These are phyloP conservation scores for Stictocephala bisonia DNA, from an alignment of 2,888 invertebrate genomes.

Conservation along the genomic window DNA sequence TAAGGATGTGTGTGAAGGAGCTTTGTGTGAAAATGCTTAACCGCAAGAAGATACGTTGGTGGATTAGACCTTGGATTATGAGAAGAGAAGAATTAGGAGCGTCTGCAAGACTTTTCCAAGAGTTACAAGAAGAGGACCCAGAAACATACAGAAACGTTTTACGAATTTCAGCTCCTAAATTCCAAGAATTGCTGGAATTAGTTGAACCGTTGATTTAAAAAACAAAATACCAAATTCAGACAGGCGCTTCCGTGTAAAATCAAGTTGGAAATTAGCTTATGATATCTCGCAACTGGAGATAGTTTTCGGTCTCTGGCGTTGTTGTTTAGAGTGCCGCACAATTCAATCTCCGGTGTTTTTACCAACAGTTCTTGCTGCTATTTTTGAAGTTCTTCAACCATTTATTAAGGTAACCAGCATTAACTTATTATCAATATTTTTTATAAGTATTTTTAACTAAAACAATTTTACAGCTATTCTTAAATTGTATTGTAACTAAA, in stretches of 20 bases:
- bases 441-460: too few relatives aligned
- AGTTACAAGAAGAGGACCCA: not conserved
- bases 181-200: not conserved
- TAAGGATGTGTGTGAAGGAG: not conserved
- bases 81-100: too few relatives aligned
- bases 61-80: not conserved
- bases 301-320: too few relatives aligned
- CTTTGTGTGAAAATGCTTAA: not conserved
- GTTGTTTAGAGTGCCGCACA: too few relatives aligned
- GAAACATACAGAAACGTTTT: not conserved
- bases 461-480: not conserved
- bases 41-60: not conserved
- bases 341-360: not conserved
- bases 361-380: not conserved
- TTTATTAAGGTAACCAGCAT: slow-evolving; percentile 6
- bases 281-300: too few relatives aligned
- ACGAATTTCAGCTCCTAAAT: not conserved
- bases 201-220: not conserved
- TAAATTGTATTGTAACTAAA: not conserved
- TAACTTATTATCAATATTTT: not conserved
- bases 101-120: not conserved
- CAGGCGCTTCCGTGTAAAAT: not conserved
- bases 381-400: slow-evolving; percentile 1
- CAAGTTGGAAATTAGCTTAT: not conserved
- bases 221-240: not conserved